phyloP scores from a whole-genome alignment of 2,888 invertebrate species.

The Phyllotreta striolata region DNA sequence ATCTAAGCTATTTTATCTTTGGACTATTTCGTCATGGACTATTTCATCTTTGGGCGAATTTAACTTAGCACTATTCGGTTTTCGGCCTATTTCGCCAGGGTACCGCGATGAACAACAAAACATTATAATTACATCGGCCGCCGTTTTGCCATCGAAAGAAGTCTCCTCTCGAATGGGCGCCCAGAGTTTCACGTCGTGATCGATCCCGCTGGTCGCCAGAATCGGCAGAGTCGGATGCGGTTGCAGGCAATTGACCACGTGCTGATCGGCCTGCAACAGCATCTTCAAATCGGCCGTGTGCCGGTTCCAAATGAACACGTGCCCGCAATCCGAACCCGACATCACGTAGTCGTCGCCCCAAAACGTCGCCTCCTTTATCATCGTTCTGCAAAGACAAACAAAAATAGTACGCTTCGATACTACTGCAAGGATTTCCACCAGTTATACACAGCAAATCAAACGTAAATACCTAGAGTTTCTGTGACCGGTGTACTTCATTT shows the following conservation, averaged over 20 bases:
- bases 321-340: slow-evolving; percentile 91
- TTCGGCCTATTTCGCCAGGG: no score
- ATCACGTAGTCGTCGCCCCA: slow-evolving; percentile 84
- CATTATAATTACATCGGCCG: slow-evolving; percentile 67
- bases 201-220: slow-evolving; percentile 86
- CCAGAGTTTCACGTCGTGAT: slow-evolving; percentile 87
- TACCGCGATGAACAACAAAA: no score
- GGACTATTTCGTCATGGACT: no score
- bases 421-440: no score
- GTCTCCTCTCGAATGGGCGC: slow-evolving; percentile 71
- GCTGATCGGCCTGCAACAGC: slow-evolving; percentile 81
- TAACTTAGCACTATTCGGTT: no score
- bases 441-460: no score
- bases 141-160: slow-evolving; percentile 69
- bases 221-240: slow-evolving; percentile 81
- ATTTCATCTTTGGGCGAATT: no score
- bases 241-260: slow-evolving; percentile 85
- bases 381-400: slow-evolving; percentile 63
- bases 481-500: slow-evolving; percentile 78
- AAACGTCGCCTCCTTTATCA: slow-evolving; percentile 88
- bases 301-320: slow-evolving; percentile 84
- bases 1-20: no score
- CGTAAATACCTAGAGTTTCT: slow-evolving; percentile 73
- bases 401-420: no score
- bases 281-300: slow-evolving; percentile 74